A percentile compares a stretch with the other conserved stretches of the same genome.
Evolutionary conservation across 2,888 invertebrate genomes (phyloP).

Genomic region (Lysandra bellargus): DNA sequence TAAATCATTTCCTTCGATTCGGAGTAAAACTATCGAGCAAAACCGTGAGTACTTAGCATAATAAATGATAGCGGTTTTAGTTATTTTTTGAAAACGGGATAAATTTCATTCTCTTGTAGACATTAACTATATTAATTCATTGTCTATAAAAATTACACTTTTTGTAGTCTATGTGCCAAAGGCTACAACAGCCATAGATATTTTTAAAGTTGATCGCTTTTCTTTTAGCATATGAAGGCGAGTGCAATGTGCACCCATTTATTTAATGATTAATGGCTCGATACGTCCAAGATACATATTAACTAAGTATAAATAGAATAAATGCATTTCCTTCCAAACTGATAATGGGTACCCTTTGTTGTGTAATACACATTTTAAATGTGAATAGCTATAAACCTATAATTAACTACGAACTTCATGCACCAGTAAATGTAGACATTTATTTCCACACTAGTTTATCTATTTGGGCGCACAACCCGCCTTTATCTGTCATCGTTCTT

Average conservation of each 20-base stretch:
- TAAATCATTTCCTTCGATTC: no score
- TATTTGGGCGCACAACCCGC: conserved; percentile 79
- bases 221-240: conserved; percentile 52
- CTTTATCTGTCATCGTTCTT: conserved; percentile 79
- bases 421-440: conserved; percentile 81
- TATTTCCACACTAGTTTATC: conserved; percentile 81
- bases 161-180: not conserved
- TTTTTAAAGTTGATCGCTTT: conserved; percentile 5
- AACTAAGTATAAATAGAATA: conserved; percentile 60
- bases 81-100: not conserved
- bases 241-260: conserved; percentile 51
- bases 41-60: not conserved
- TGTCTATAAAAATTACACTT: not conserved
- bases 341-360: conserved; percentile 76
- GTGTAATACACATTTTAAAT: conserved; percentile 72
- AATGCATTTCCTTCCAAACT: conserved; percentile 74
- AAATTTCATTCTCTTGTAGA: no score
- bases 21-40: no score
- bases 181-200: not conserved
- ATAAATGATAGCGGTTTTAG: not conserved
- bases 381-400: conserved; percentile 76
- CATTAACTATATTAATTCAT: not conserved
- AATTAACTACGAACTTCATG: conserved; percentile 80
- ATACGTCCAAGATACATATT: conserved; percentile 62
- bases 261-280: conserved; percentile 66